phyloP scores from a whole-genome alignment of 53 echinoderm and acorn worm genomes.

The Hippasteria phrygiana region DNA sequence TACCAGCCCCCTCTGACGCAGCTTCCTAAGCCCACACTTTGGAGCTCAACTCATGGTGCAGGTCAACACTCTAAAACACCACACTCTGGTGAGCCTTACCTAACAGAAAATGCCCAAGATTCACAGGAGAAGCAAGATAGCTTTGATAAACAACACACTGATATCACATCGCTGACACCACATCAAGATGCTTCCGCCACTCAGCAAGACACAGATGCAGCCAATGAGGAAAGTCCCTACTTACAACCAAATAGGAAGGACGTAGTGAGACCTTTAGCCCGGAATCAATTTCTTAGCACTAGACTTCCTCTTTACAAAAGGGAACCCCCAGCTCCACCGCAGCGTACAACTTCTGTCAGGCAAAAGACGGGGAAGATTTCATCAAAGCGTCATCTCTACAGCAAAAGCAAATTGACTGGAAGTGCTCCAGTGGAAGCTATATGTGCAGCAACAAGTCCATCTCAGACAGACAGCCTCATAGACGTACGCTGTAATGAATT shows the following conservation, averaged over 20 bases:
- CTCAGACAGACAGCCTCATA: no score
- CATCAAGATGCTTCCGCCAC: not conserved
- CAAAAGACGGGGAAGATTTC: not conserved
- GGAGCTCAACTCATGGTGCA: not conserved
- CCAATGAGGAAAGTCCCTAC: not conserved
- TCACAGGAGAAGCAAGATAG: not conserved
- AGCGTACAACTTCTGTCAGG: slow-evolving; percentile 7
- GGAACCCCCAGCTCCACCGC: slow-evolving; percentile 3
- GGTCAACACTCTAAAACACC: not conserved
- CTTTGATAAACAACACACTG: not conserved
- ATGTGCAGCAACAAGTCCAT: no score
- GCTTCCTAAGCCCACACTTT: not conserved
- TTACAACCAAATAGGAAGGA: not conserved
- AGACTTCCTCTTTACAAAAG: not conserved
- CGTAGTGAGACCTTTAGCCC: not conserved
- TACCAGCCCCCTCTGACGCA: slow-evolving; percentile 11
- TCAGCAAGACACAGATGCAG: not conserved
- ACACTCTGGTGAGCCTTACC: not conserved
- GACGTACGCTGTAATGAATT: no score
- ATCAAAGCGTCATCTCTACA: no score
- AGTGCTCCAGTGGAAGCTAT: no score
- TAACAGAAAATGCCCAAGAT: not conserved
- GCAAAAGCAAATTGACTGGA: no score
- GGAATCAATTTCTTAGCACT: not conserved
- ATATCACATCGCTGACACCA: slow-evolving; percentile 4